Base-by-base conservation (phyloP, 2,113 vertebrate genomes). In the Callithrix jacchus region DNA sequence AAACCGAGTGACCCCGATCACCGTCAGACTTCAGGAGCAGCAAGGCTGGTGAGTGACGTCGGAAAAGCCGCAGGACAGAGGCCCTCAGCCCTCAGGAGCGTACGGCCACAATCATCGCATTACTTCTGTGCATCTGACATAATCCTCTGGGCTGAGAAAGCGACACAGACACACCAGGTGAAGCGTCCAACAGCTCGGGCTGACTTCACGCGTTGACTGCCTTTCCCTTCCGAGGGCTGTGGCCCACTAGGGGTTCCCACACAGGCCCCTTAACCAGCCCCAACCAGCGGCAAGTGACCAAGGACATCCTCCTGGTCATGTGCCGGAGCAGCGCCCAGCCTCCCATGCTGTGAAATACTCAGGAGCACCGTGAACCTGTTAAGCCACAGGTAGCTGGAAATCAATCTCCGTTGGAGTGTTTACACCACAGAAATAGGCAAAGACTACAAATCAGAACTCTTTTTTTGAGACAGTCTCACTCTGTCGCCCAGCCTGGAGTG, bases 111-210 rank as follows among this genome's bases (percentile, higher is more conserved):
- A 1, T 23, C 20, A 21, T 25, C 1, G 17, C 20, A 3, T 37
- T 0, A 1, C 42, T 32, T 76, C 42, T 14, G 14, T 3, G 27
- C 20, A 3, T 18, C 58, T n/a, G 13, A 42, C n/a, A n/a, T 4
- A 4, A n/a, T 0, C 56, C n/a, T 42, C 71, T 1, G 16, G 13
- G 18, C 35, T 64, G 32, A 11, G 17, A 70, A 8, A 3, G 37
- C 14, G 11, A 9, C 47, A 16, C 64, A 1, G 40, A 27, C 20
- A 11, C 76, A 2, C 2, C 1, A 40, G 47, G 54, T 8, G 5
- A n/a, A 8, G 30, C 45, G 0, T 42, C 14, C 56, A 47, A 7
- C 2, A 32, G 6, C 1, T 45, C 20, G 1, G 52, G 71, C 47
- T 32, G 40, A 12, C 52, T 25, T 47, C 23, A 66, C 40, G 17